Conservation (phyloP, 1,140 invertebrate genomes). For the Formica exsecta region DNA sequence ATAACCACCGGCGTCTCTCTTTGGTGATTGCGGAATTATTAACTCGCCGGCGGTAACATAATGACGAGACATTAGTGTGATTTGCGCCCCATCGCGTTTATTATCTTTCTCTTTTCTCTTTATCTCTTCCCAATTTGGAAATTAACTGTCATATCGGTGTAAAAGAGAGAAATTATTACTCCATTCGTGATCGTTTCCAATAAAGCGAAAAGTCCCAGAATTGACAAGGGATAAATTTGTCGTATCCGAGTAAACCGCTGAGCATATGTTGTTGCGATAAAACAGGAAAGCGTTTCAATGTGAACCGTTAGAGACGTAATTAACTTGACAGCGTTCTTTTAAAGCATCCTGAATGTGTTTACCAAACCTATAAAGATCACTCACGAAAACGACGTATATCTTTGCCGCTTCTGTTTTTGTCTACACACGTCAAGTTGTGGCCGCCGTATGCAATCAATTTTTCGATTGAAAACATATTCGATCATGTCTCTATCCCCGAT, state of each 20-base stretch:
- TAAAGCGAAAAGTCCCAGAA: constrained; percentile 23
- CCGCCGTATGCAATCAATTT: constrained; percentile 48
- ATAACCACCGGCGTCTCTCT: constrained; percentile 42
- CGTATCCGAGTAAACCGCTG: background rate
- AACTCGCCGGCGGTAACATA: constrained; percentile 61
- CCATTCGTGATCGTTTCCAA: constrained; percentile 5
- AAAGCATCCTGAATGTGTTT: background rate
- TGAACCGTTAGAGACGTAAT: constrained; percentile 3
- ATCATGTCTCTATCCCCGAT: background rate
- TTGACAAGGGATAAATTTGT: constrained; percentile 18
- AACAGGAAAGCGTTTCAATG: constrained; percentile 14
- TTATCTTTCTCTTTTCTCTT: constrained; percentile 10
- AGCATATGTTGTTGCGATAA: background rate
- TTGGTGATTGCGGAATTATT: constrained; percentile 64
- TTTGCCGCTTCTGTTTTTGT: constrained; percentile 38
- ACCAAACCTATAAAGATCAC: constrained; percentile 3
- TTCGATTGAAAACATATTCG: constrained; percentile 56
- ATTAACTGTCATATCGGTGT: constrained; percentile 23
- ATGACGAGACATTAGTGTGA: constrained; percentile 64
- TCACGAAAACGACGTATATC: constrained; percentile 23
- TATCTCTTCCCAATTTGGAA: constrained; percentile 51
- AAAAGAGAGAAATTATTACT: background rate
- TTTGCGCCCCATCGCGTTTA: constrained; percentile 31
- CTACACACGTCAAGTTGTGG: constrained; percentile 3
- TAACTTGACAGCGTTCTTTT: constrained; percentile 18